A percentile compares a stretch with the other conserved stretches of the same genome.
Evolutionary conservation across 2,797 vertebrate genomes (phyloP).

Genomic region (Onychomys torridus): DNA sequence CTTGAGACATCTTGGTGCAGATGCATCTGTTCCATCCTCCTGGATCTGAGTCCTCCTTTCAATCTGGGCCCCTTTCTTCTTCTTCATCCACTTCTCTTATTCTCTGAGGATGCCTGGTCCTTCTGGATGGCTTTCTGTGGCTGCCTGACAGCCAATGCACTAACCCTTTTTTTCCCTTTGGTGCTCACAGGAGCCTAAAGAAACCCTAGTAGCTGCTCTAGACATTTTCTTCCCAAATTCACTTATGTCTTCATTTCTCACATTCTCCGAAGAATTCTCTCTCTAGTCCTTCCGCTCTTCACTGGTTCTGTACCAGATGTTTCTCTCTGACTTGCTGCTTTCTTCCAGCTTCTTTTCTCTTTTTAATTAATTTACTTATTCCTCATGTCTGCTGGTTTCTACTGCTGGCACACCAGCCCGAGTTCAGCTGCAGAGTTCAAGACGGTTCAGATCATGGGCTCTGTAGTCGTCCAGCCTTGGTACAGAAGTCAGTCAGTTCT

Average conservation of each 20-base stretch:
- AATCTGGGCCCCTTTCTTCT: background rate
- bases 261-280: slow-evolving; percentile 64
- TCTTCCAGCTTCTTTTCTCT: slow-evolving; percentile 58
- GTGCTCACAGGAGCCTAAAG: background rate
- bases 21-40: accelerated
- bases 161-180: background rate
- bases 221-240: slow-evolving; percentile 9
- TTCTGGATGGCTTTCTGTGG: background rate
- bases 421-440: slow-evolving; percentile 14
- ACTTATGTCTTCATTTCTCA: slow-evolving; percentile 65
- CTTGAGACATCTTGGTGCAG: background rate
- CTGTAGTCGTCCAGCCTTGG: background rate
- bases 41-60: background rate
- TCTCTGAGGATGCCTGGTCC: background rate
- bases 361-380: slow-evolving; percentile 64
- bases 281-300: slow-evolving; percentile 20
- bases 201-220: background rate
- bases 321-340: slow-evolving; percentile 59
- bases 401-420: background rate
- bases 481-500: background rate
- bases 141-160: background rate
- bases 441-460: background rate
- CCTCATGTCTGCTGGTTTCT: background rate
- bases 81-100: background rate
- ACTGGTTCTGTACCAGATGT: slow-evolving; percentile 68